A percentile compares a stretch with the other conserved stretches of the same genome.
phyloP scores from a whole-genome alignment of 92 coral and sea anemone species.

The Micromussa lordhowensis region DNA sequence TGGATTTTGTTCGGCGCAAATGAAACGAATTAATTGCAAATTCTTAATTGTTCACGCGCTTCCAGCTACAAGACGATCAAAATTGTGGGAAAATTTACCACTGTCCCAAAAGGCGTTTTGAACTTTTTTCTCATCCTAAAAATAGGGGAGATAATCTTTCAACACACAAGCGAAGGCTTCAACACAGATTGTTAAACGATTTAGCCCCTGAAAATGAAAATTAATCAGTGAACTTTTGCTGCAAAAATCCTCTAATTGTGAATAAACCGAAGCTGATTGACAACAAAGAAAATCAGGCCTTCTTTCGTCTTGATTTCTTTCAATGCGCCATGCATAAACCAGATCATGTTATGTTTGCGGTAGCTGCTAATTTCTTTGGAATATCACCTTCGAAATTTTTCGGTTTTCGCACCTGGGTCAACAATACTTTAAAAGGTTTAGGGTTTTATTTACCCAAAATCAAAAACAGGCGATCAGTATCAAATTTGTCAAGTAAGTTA shows the following conservation, averaged over 20 bases:
- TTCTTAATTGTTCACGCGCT: slow-evolving; percentile 36
- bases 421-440: slow-evolving; percentile 28
- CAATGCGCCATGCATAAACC: neutral
- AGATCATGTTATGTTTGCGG: slow-evolving; percentile 26
- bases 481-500: slow-evolving; percentile 33
- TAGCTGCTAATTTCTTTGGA: slow-evolving; percentile 43
- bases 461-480: slow-evolving; percentile 14
- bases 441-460: slow-evolving; percentile 18
- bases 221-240: neutral
- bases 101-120: slow-evolving; percentile 4
- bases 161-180: neutral
- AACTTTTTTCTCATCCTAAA: neutral
- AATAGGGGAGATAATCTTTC: neutral
- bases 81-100: slow-evolving; percentile 26
- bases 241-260: neutral
- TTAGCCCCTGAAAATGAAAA: neutral
- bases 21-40: slow-evolving; percentile 40
- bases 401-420: slow-evolving; percentile 38
- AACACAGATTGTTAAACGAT: neutral
- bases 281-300: slow-evolving; percentile 15
- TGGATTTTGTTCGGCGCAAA: slow-evolving; percentile 65
- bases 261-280: neutral
- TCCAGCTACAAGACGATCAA: neutral
- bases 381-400: slow-evolving; percentile 26
- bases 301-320: slow-evolving; percentile 9